A percentile compares a stretch with the other conserved stretches of the same genome.
Evolutionary conservation across 2,113 vertebrate species (phyloP).

Genomic region (Peromyscus maniculatus): DNA sequence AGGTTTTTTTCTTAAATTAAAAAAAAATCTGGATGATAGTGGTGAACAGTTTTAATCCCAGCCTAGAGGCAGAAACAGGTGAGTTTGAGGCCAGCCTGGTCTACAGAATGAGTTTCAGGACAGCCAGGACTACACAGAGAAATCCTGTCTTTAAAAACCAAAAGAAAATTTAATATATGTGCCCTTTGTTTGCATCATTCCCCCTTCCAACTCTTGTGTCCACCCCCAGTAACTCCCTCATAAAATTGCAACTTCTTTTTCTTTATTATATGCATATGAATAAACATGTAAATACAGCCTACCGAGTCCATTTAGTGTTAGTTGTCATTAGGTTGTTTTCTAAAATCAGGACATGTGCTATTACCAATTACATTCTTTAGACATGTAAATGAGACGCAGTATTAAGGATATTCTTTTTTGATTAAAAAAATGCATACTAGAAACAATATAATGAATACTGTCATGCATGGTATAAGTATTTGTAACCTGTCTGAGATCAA

Average conservation of each 20-base stretch:
- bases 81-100: neutral
- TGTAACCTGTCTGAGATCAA: constrained; percentile 14
- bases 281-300: neutral
- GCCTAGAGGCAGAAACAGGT: neutral
- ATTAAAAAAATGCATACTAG: neutral
- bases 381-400: neutral
- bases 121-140: neutral
- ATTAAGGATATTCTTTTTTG: constrained; percentile 8
- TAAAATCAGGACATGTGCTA: neutral
- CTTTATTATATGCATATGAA: neutral
- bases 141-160: neutral
- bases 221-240: neutral
- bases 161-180: neutral
- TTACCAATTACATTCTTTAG: neutral
- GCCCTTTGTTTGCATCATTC: neutral
- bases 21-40: neutral
- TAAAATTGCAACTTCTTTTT: neutral
- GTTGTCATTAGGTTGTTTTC: constrained; percentile 19
- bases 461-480: constrained; percentile 3
- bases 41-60: neutral
- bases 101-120: too few relatives aligned
- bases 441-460: constrained; percentile 14
- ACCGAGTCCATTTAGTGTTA: neutral
- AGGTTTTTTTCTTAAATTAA: neutral
- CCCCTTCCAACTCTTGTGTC: neutral